A percentile compares a stretch with the other conserved stretches of the same genome.
These are phyloP conservation scores for Catharus minimus DNA, from an alignment of 2,113 vertebrate genomes.

Conservation along the genomic window DNA sequence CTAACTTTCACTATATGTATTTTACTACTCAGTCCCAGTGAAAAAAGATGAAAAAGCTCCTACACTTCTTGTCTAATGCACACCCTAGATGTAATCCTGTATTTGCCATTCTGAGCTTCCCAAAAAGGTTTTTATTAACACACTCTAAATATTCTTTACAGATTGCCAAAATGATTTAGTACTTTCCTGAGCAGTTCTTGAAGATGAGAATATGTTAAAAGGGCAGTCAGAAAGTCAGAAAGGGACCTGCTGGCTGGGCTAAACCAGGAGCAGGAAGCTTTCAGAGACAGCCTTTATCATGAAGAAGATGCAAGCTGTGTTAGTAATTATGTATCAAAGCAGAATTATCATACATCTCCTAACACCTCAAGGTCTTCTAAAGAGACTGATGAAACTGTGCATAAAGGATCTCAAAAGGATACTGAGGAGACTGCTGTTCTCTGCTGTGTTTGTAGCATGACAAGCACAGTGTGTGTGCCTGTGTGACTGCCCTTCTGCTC, in stretches of 20 bases:
- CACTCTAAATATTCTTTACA: background rate
- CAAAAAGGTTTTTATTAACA: background rate
- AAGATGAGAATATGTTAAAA: background rate
- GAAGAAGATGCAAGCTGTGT: background rate
- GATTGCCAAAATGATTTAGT: background rate
- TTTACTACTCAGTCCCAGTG: background rate
- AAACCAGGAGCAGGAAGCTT: background rate
- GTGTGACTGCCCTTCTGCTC: background rate
- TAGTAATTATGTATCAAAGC: background rate
- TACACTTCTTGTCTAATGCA: background rate
- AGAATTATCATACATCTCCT: background rate
- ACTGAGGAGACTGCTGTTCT: background rate
- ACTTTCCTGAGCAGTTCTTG: background rate
- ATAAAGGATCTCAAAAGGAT: background rate
- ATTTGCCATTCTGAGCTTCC: background rate
- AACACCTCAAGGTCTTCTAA: background rate
- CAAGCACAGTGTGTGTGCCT: fast-evolving
- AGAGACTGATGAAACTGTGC: background rate
- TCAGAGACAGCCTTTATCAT: background rate
- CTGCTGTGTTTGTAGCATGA: fast-evolving
- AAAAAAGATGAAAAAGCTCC: background rate
- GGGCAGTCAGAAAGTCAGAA: background rate
- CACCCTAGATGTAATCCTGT: background rate
- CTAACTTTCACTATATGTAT: background rate
- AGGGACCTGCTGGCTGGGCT: background rate